These are phyloP conservation scores for Digitonthophagus gazella DNA, from an alignment of 2,888 invertebrate species.

Conservation along the genomic window DNA sequence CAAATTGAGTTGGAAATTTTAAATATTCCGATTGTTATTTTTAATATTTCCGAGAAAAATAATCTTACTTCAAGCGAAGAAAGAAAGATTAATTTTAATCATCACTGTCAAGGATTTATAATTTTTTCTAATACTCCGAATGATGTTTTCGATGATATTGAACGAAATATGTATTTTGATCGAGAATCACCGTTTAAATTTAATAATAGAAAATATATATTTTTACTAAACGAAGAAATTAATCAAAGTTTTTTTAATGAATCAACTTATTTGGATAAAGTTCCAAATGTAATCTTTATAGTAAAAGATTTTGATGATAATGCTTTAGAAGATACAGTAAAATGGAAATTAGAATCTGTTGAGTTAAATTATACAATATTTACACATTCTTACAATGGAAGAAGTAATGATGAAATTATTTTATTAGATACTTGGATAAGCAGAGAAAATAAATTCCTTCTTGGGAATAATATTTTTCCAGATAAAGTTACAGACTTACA, in stretches of 20 bases:
- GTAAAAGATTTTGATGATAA: not conserved
- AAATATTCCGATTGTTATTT: not conserved
- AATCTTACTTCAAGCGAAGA: not conserved
- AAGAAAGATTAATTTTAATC: slow-evolving; percentile 1
- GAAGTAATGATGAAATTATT: not conserved
- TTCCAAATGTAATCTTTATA: not conserved
- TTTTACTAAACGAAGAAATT: not conserved
- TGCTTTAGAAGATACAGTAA: not conserved
- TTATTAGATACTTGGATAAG: slow-evolving; percentile 20
- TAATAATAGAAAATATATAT: slow-evolving; percentile 6
- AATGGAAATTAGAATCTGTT: not conserved
- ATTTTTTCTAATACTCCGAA: not conserved
- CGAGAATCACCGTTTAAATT: slow-evolving; percentile 1
- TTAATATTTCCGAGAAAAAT: slow-evolving; percentile 5
- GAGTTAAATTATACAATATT: not conserved
- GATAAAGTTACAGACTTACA: slow-evolving; percentile 23
- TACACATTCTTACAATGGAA: slow-evolving; percentile 3
- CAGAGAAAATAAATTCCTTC: slow-evolving; percentile 11
- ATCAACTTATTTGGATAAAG: not conserved
- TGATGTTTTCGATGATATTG: slow-evolving; percentile 5
- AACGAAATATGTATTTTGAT: slow-evolving; percentile 1
- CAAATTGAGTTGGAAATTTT: not conserved
- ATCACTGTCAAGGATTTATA: slow-evolving; percentile 6
- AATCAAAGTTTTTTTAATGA: not conserved
- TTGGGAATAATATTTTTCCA: slow-evolving; percentile 15